phyloP scores from a whole-genome alignment of 2,888 invertebrate species.

The Chrysotoxum bicinctum region DNA sequence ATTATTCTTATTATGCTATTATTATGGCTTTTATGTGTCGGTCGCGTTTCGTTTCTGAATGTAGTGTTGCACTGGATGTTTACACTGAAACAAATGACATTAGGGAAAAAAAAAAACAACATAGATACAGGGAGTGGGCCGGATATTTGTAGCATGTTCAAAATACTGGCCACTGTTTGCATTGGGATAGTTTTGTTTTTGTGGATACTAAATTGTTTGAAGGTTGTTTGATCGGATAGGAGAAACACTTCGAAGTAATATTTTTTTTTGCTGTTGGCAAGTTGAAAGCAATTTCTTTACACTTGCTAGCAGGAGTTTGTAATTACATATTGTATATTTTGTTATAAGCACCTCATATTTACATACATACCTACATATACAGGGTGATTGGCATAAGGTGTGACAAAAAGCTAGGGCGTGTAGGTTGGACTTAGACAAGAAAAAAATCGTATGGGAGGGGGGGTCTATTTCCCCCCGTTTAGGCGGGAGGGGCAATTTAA shows the following conservation, averaged over 20 bases:
- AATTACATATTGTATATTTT: neutral
- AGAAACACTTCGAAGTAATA: neutral
- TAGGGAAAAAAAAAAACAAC: conserved; percentile 17
- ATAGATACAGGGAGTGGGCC: conserved; percentile 56
- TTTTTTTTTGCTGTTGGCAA: neutral
- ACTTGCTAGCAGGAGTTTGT: neutral
- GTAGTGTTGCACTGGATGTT: conserved; percentile 69
- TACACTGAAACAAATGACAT: conserved; percentile 69
- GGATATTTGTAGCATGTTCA: conserved; percentile 62
- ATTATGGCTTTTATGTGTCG: conserved; percentile 71
- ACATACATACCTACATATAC: no score
- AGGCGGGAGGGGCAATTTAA: no score
- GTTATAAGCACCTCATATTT: neutral
- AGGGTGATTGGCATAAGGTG: no score
- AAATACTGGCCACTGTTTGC: conserved; percentile 38
- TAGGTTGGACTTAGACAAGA: no score
- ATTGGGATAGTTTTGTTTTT: conserved; percentile 38
- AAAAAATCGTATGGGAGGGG: no score
- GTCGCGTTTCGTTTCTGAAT: conserved; percentile 68
- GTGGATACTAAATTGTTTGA: neutral
- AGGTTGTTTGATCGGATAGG: neutral
- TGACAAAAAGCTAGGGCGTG: no score
- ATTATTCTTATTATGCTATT: conserved; percentile 71
- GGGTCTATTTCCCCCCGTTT: no score
- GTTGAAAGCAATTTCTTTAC: neutral